These are phyloP conservation scores for Neodiprion lecontei DNA, from an alignment of 1,140 invertebrate species.

Conservation along the genomic window DNA sequence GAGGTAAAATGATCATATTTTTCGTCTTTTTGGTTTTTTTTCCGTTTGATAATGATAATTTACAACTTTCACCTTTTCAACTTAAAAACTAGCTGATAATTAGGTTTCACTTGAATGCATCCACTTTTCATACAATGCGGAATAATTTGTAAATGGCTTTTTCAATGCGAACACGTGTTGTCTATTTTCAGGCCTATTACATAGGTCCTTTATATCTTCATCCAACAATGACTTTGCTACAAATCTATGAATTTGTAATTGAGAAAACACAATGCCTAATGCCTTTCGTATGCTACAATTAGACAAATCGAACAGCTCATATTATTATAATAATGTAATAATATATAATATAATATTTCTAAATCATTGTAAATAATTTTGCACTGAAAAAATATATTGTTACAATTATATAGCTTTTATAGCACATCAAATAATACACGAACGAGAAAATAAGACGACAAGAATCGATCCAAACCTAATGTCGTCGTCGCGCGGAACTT, in stretches of 20 bases:
- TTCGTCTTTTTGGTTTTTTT: not conserved
- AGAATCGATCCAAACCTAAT: conserved; percentile 25
- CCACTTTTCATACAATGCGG: too few relatives aligned
- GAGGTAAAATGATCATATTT: not conserved
- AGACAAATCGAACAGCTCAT: conserved; percentile 3
- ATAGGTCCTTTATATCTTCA: not conserved
- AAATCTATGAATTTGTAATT: conserved; percentile 44
- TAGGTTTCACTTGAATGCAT: conserved; percentile 24
- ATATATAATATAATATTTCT: not conserved
- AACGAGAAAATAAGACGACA: conserved; percentile 39
- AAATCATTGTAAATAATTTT: conserved; percentile 30
- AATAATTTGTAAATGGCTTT: too few relatives aligned
- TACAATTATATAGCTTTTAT: conserved; percentile 43
- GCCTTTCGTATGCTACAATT: not conserved
- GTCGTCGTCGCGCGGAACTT: not conserved
- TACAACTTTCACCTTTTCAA: conserved; percentile 42
- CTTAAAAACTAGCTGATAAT: conserved; percentile 43
- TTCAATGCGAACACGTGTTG: too few relatives aligned
- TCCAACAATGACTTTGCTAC: conserved; percentile 29
- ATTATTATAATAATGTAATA: not conserved
- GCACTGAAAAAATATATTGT: conserved; percentile 30
- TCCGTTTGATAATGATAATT: conserved; percentile 42
- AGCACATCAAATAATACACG: conserved; percentile 46
- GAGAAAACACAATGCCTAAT: conserved; percentile 4
- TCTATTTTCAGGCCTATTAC: not conserved